Percentiles rank a stretch among this genome's conserved stretches.
Evolutionary conservation across 2,888 invertebrate species (phyloP).

Genomic region (Idaea biselata): DNA sequence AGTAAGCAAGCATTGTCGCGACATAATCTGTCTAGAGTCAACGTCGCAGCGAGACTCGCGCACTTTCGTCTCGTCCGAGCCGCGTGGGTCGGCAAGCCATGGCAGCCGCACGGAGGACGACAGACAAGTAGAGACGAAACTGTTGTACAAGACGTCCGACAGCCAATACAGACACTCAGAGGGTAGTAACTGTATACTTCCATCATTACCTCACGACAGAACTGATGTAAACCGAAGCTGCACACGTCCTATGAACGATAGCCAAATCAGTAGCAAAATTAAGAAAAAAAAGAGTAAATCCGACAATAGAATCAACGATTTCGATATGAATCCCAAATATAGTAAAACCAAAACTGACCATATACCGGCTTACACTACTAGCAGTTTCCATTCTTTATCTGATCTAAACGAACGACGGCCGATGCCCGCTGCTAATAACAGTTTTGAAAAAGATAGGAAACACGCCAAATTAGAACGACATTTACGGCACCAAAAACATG

Average conservation of each 20-base stretch:
- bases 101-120: slow-evolving; percentile 20
- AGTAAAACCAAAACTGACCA: slow-evolving; percentile 39
- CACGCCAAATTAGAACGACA: slow-evolving; percentile 27
- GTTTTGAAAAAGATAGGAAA: slow-evolving; percentile 29
- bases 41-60: slow-evolving; percentile 29
- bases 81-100: slow-evolving; percentile 29
- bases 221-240: background rate
- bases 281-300: slow-evolving; percentile 41
- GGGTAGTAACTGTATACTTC: slow-evolving; percentile 37
- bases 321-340: slow-evolving; percentile 27
- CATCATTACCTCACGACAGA: slow-evolving; percentile 15
- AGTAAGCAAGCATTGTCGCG: slow-evolving; percentile 54
- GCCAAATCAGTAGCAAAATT: slow-evolving; percentile 17
- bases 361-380: slow-evolving; percentile 39
- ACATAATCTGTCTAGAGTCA: slow-evolving; percentile 39
- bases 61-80: slow-evolving; percentile 22
- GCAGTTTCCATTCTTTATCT: slow-evolving; percentile 49
- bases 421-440: slow-evolving; percentile 18
- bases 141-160: slow-evolving; percentile 49
- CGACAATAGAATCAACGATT: slow-evolving; percentile 25
- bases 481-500: slow-evolving; percentile 23
- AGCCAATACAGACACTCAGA: slow-evolving; percentile 40
- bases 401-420: slow-evolving; percentile 30
- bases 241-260: background rate
- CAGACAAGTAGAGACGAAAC: slow-evolving; percentile 40